Conservation (phyloP, 1,140 invertebrate species). For the Pygmarrhopalites habei region DNA sequence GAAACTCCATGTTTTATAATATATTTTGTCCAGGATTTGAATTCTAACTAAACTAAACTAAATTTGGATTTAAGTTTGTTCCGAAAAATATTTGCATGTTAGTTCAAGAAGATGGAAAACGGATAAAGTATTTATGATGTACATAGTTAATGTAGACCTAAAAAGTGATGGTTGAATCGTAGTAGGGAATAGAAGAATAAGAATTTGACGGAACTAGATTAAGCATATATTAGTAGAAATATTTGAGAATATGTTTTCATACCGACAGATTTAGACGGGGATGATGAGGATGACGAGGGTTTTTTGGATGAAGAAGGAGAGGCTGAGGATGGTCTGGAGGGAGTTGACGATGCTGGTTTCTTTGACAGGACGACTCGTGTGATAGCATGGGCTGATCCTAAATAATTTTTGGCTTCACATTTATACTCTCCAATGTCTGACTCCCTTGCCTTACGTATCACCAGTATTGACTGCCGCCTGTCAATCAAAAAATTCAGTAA, state of each 20-base stretch:
- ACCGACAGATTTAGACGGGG: constrained; percentile 20
- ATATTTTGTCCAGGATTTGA: no score
- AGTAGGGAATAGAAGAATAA: no score
- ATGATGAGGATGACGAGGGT: constrained; percentile 1
- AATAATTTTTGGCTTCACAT: constrained; percentile 36
- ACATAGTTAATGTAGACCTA: background rate
- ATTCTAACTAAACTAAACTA: no score
- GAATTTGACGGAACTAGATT: no score
- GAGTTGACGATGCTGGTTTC: no score
- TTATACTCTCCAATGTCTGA: constrained; percentile 34
- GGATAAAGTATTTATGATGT: no score
- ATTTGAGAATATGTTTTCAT: constrained; percentile 8
- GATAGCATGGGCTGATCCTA: constrained; percentile 32
- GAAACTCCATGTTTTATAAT: no score
- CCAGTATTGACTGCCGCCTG: constrained; percentile 38
- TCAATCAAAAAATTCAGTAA: constrained; percentile 19
- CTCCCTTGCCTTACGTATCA: constrained; percentile 38
- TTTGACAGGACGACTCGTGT: constrained; percentile 23
- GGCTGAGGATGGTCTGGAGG: constrained; percentile 20
- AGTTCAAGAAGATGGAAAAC: no score
- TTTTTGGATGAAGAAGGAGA: constrained; percentile 9
- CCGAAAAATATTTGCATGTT: no score
- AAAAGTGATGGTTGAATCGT: constrained; percentile 13
- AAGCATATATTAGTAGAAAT: no score
- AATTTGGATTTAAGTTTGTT: no score